These are phyloP conservation scores for Halichondria panicea DNA, from an alignment of 37 sponge, comb jelly and placozoan genomes.

Conservation along the genomic window DNA sequence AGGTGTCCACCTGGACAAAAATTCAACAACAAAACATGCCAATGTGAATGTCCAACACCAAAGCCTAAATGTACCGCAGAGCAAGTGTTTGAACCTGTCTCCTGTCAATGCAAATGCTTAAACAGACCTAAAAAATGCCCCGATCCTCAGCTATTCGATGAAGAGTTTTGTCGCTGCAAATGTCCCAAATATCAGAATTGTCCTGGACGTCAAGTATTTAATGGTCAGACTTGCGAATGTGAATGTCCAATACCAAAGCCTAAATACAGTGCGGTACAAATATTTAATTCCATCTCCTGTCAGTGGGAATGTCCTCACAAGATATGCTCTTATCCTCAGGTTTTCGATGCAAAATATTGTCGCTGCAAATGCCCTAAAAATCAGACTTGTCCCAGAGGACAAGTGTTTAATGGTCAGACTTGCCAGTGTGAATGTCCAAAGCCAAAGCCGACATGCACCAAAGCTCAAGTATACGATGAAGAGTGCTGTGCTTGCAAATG, in stretches of 20 bases:
- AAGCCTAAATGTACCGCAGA: background rate
- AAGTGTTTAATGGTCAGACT: slow-evolving; percentile 8
- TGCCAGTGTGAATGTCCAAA: slow-evolving; percentile 35
- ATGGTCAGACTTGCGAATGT: slow-evolving; percentile 1
- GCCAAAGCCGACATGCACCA: background rate
- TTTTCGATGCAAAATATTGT: slow-evolving; percentile 19
- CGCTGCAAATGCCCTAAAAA: slow-evolving; percentile 26
- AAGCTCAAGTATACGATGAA: background rate
- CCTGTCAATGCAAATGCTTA: slow-evolving; percentile 39
- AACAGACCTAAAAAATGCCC: background rate
- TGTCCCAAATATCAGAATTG: background rate
- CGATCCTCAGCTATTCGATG: background rate
- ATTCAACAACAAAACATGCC: background rate
- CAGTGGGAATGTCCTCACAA: slow-evolving; percentile 13
- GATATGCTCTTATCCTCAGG: background rate
- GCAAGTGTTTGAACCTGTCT: slow-evolving; percentile 12
- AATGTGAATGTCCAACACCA: slow-evolving; percentile 1
- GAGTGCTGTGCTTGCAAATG: slow-evolving; percentile 24
- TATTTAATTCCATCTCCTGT: background rate
- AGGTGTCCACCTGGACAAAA: background rate
- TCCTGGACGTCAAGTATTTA: background rate
- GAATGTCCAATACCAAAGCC: slow-evolving; percentile 7
- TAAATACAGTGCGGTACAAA: background rate
- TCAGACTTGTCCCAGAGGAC: background rate
- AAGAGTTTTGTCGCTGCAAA: background rate